These are phyloP conservation scores for Drosophila koepferae DNA, from an alignment of 2,888 invertebrate species.

Conservation along the genomic window DNA sequence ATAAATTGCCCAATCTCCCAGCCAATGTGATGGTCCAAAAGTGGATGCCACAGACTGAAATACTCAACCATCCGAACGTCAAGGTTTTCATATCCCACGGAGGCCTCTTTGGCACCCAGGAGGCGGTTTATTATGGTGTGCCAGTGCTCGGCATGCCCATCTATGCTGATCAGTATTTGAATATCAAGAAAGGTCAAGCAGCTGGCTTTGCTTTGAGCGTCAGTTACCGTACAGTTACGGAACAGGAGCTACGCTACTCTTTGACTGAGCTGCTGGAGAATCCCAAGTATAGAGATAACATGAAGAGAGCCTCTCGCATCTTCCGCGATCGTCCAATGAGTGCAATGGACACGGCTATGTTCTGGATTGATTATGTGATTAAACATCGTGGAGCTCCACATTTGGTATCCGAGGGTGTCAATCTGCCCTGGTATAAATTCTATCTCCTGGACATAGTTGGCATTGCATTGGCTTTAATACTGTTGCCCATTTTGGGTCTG, in stretches of 20 bases:
- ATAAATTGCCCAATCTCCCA: constrained; percentile 78
- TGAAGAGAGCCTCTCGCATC: constrained; percentile 69
- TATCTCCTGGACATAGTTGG: constrained; percentile 81
- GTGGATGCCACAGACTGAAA: constrained; percentile 86
- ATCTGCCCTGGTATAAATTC: constrained; percentile 82
- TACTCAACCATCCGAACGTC: constrained; percentile 84
- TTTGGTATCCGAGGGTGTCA: constrained; percentile 74
- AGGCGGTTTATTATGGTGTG: constrained; percentile 81
- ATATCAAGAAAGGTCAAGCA: constrained; percentile 68
- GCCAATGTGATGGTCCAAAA: constrained; percentile 84
- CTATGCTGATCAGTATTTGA: constrained; percentile 82
- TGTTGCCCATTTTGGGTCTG: constrained; percentile 35
- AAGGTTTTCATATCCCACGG: constrained; percentile 85
- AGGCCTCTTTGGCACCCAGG: constrained; percentile 82
- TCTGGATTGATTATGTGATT: constrained; percentile 84
- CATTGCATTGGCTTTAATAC: constrained; percentile 31
- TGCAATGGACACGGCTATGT: constrained; percentile 82
- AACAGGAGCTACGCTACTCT: constrained; percentile 59
- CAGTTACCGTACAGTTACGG: constrained; percentile 69
- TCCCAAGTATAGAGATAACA: constrained; percentile 80
- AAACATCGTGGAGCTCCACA: constrained; percentile 83
- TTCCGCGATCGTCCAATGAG: constrained; percentile 81
- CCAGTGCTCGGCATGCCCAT: constrained; percentile 85
- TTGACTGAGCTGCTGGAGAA: constrained; percentile 82
- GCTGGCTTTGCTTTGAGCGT: constrained; percentile 76